Evolutionary conservation across 92 coral and sea anemone species (phyloP).

Genomic region (Siderastrea siderea): DNA sequence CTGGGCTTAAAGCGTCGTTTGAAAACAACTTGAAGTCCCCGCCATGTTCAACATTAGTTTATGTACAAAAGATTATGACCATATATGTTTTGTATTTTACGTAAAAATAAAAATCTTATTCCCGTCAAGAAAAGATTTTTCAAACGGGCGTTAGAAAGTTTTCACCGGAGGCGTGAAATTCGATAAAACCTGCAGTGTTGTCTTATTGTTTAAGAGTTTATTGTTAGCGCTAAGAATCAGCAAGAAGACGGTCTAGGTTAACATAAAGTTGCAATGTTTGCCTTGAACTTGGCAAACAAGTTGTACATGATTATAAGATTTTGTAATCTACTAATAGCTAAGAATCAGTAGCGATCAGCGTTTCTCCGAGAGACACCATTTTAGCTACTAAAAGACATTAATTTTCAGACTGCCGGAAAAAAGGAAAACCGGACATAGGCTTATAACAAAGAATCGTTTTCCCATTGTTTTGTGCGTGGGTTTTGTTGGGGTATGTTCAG

Average conservation of each 20-base stretch:
- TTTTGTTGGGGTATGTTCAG: background rate
- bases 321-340: constrained; percentile 1
- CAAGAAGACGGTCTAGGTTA: constrained; percentile 7
- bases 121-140: constrained; percentile 1
- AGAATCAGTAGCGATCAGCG: background rate
- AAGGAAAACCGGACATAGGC: constrained; percentile 22
- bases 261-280: constrained; percentile 35
- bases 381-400: background rate
- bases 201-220: constrained; percentile 7
- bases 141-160: constrained; percentile 11
- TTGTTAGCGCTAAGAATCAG: constrained; percentile 4
- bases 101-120: background rate
- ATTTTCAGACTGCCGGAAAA: background rate
- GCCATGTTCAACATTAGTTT: constrained; percentile 12
- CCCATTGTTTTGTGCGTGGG: constrained; percentile 4
- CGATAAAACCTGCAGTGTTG: background rate
- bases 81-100: constrained; percentile 6
- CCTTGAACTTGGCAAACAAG: constrained; percentile 51
- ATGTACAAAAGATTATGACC: constrained; percentile 47
- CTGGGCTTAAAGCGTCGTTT: constrained; percentile 23
- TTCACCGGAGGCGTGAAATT: constrained; percentile 29
- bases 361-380: too few species aligned
- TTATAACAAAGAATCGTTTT: constrained; percentile 27
- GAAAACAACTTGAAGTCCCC: constrained; percentile 6
- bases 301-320: constrained; percentile 33